A percentile compares a stretch with the other conserved stretches of the same genome.
These are phyloP conservation scores for Aleiodes sp. DNA, from an alignment of 1,140 invertebrate genomes.

Conservation along the genomic window DNA sequence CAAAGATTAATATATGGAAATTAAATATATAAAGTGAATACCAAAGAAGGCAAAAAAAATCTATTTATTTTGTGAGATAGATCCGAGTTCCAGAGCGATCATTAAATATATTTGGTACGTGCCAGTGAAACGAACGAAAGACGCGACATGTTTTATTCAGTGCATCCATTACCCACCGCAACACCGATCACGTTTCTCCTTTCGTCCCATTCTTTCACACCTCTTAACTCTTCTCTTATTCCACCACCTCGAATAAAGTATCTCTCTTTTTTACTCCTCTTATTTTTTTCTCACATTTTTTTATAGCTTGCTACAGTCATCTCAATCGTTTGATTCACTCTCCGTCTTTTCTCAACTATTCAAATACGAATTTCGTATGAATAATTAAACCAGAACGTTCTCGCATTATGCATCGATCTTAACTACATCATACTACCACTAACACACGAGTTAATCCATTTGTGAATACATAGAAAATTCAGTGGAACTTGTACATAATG, in stretches of 20 bases:
- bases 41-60: neutral
- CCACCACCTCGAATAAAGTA: neutral
- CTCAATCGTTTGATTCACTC: neutral
- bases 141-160: conserved; percentile 26
- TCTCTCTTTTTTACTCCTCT: neutral
- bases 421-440: neutral
- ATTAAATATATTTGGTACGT: conserved; percentile 28
- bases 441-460: neutral
- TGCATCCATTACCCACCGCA: conserved; percentile 19
- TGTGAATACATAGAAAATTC: conserved; percentile 9
- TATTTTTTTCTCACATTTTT: too few relatives aligned
- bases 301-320: neutral
- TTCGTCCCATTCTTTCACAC: neutral
- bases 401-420: conserved; percentile 30
- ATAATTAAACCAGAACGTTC: conserved; percentile 27
- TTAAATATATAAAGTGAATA: neutral
- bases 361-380: conserved; percentile 24
- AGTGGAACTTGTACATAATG: conserved; percentile 17
- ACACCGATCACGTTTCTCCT: conserved; percentile 17
- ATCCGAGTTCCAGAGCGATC: neutral
- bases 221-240: neutral
- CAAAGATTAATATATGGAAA: neutral
- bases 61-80: neutral
- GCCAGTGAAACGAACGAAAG: neutral
- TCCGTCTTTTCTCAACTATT: neutral